Evolutionary conservation across 2,888 invertebrate genomes (phyloP).

Genomic region (Synergus laeviventris): DNA sequence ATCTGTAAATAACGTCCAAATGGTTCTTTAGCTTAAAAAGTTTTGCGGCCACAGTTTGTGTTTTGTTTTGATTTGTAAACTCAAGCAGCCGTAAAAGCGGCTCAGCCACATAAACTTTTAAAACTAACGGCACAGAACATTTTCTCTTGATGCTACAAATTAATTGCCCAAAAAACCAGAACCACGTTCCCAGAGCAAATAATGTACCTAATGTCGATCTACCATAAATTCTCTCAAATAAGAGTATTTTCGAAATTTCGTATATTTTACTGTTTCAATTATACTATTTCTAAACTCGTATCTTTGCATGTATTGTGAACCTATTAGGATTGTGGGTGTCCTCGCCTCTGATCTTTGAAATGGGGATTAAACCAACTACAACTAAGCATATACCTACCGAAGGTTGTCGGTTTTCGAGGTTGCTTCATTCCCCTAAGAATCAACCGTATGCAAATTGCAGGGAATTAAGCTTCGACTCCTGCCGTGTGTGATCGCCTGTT

Average conservation of each 20-base stretch:
- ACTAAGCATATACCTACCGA: constrained; percentile 19
- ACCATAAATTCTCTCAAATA: too few relatives aligned
- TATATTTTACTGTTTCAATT: neutral
- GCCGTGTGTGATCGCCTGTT: constrained; percentile 36
- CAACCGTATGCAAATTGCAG: constrained; percentile 37
- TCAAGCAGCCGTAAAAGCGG: neutral
- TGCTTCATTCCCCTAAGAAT: constrained; percentile 34
- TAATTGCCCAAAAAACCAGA: neutral
- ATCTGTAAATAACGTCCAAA: constrained; percentile 1
- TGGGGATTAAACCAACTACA: constrained; percentile 11
- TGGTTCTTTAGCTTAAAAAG: neutral
- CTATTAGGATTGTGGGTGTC: neutral
- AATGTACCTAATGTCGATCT: neutral
- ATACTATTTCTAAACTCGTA: too few relatives aligned
- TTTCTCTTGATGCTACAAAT: neutral
- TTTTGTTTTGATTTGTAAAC: neutral
- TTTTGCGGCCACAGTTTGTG: neutral
- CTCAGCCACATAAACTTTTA: neutral
- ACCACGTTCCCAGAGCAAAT: neutral
- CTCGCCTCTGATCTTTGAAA: constrained; percentile 2
- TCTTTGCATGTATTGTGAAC: neutral
- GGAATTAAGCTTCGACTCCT: constrained; percentile 39
- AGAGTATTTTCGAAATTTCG: too few relatives aligned
- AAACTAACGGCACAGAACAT: neutral
- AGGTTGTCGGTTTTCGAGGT: constrained; percentile 33